These are phyloP conservation scores for Platalea minor DNA, from an alignment of 2,797 vertebrate genomes.

Conservation along the genomic window DNA sequence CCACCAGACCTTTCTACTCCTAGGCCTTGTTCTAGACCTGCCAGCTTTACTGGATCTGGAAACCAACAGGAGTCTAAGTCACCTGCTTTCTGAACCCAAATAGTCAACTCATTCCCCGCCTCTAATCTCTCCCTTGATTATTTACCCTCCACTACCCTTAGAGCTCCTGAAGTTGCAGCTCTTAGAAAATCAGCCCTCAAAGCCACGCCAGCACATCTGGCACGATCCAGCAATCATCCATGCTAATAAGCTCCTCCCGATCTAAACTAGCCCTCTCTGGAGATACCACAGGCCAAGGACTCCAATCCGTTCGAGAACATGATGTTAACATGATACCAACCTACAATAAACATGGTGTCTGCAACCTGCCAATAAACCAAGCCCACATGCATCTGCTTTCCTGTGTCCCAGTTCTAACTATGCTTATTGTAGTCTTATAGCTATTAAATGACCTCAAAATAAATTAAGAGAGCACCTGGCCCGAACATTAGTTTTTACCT, in stretches of 20 bases:
- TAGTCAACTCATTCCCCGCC: accelerated
- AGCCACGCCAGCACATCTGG: neutral
- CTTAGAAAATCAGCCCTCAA: neutral
- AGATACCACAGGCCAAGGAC: neutral
- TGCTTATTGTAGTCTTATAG: neutral
- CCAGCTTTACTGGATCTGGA: neutral
- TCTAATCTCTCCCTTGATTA: neutral
- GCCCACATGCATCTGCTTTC: neutral
- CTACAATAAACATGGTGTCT: neutral
- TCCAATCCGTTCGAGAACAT: neutral
- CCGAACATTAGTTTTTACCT: neutral
- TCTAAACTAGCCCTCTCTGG: neutral
- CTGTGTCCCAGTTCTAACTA: neutral
- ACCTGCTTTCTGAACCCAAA: neutral
- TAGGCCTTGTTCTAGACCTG: neutral
- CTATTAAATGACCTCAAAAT: neutral
- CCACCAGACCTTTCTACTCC: neutral
- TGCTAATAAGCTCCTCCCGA: neutral
- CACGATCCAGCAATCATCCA: neutral
- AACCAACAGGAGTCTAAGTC: neutral
- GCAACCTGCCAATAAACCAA: neutral
- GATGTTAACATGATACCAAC: neutral
- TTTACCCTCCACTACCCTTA: neutral
- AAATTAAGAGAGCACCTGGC: neutral
- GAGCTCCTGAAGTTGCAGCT: neutral